Evolutionary conservation across 2,888 invertebrate species (phyloP), one percentile per base, ranked within the genome.

Genomic region (Papilio elwesi): DNA sequence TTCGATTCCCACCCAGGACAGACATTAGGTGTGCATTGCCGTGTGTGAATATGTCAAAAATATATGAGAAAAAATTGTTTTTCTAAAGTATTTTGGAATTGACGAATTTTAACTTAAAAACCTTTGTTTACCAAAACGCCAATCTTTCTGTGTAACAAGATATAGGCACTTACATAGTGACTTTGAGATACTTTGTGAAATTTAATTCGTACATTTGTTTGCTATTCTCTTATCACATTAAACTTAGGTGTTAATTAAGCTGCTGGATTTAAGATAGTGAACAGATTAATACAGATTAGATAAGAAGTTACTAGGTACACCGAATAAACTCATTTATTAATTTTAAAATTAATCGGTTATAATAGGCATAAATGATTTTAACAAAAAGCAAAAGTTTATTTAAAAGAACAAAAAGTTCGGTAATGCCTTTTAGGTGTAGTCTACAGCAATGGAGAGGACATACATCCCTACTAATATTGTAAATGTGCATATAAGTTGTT

Each of bases 151-250:
- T 26, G 4, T 1, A 26, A 26, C 26, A 26, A 26, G 4, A 4
- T 26, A 26, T 26, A 26, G 2, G 4, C 26, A 26, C 26, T 26
- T 26, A 26, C 2, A 26, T 26, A 26, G 26, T 26, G 26, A 26
- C 26, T 26, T 26, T 26, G 26, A 26, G 26, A 26, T 4, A 26
- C 26, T 26, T 26, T 26, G n/a, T 7, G 3, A 43, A 59, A 38
- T 59, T 9, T 13, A 51, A 15, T 65, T 51, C n/a, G 16, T 53
- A 15, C n/a, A 26, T 55, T 10, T 26, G 49, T 47, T 52, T 6
- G 43, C 13, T 47, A 38, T 15, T n/a, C 8, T 15, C 12, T 69
- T 69, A 51, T 68, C 48, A 68, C 55, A 16, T 68, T 12, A n/a
- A 49, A 53, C 8, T 68, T 15, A 12, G 16, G 16, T 59, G 47